Percentiles rank a stretch among this genome's conserved stretches.
Conservation (phyloP, 2,888 invertebrate genomes). For the Ormyrus thymus region DNA sequence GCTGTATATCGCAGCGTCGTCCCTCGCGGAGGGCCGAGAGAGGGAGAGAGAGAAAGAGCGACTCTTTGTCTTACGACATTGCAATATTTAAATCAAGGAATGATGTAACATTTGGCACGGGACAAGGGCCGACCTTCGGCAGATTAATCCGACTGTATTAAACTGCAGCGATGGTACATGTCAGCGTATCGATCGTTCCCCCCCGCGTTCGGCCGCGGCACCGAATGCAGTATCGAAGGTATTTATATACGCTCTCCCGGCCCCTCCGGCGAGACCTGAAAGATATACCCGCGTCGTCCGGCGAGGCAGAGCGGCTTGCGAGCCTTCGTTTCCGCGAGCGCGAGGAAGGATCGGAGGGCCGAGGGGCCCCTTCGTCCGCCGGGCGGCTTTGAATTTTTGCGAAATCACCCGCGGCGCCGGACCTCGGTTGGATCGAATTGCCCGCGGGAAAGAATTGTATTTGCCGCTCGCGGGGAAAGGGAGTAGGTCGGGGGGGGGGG, state of each 20-base stretch:
- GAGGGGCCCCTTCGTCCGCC: no score
- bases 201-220: slow-evolving; percentile 16
- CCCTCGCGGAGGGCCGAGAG: background rate
- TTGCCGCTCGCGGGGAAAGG: no score
- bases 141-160: slow-evolving; percentile 53
- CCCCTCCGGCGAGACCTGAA: no score
- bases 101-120: slow-evolving; percentile 53
- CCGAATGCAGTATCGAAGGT: slow-evolving; percentile 48
- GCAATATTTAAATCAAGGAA: slow-evolving; percentile 51
- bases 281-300: no score
- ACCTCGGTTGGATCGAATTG: no score
- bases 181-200: slow-evolving; percentile 46
- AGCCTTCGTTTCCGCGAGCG: no score
- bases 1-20: background rate
- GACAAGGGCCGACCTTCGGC: slow-evolving; percentile 40
- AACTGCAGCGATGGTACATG: slow-evolving; percentile 53
- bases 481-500: no score
- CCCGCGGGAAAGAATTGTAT: no score
- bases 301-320: no score
- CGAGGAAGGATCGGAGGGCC: no score
- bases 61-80: slow-evolving; percentile 43
- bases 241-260: slow-evolving; percentile 37
- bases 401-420: no score
- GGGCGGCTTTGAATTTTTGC: no score
- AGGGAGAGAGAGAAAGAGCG: background rate